Evolutionary conservation across 2,113 vertebrate genomes (phyloP).

Genomic region (Chionomys nivalis): DNA sequence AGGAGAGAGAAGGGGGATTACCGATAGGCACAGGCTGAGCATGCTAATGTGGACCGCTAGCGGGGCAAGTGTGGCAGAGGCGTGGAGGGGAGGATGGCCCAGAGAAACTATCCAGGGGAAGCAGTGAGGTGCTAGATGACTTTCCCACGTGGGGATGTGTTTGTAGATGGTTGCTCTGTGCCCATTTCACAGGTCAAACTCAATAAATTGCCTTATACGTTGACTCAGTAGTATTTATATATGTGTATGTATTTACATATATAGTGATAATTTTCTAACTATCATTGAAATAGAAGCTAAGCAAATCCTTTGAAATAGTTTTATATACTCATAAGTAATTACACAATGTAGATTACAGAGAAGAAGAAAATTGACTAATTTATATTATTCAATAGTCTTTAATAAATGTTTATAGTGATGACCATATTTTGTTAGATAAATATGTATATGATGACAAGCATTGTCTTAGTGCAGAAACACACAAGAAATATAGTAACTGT

Average conservation of each 20-base stretch:
- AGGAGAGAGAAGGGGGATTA: conserved; percentile 14
- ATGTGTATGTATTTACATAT: neutral
- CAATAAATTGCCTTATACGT: neutral
- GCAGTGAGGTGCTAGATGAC: neutral
- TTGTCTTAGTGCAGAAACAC: neutral
- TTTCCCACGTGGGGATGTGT: neutral
- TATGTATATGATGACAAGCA: neutral
- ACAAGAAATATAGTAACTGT: neutral
- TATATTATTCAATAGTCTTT: neutral
- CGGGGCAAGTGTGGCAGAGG: neutral
- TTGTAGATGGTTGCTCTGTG: neutral
- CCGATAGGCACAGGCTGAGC: neutral
- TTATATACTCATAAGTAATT: neutral
- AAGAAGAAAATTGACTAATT: neutral
- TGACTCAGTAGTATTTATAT: neutral
- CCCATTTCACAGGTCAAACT: conserved; percentile 25
- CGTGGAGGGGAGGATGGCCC: neutral
- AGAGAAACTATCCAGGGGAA: neutral
- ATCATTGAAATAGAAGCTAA: neutral
- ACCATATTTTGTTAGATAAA: neutral
- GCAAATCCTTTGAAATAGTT: neutral
- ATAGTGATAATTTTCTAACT: neutral
- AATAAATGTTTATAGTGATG: neutral
- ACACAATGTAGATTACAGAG: neutral
- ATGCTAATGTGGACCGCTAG: neutral